Evolutionary conservation across 2,888 invertebrate species (phyloP).

Genomic region (Ennomos fuscantarius): DNA sequence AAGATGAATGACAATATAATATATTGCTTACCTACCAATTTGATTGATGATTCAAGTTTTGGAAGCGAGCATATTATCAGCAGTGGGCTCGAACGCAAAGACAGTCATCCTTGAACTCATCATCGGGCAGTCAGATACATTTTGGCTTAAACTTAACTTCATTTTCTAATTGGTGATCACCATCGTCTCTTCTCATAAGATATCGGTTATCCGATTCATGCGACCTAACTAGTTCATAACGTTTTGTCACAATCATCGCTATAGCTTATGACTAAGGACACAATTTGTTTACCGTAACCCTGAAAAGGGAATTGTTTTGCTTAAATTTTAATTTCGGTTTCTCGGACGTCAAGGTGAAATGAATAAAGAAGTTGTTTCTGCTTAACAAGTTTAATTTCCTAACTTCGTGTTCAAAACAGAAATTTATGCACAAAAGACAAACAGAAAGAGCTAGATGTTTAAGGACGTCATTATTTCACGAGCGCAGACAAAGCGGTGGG

Average conservation of each 20-base stretch:
- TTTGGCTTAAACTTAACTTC: no score
- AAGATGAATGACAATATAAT: no score
- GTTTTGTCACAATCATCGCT: slow-evolving; percentile 13
- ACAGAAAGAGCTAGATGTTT: slow-evolving; percentile 28
- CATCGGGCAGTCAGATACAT: no score
- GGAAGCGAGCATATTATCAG: no score
- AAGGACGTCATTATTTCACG: slow-evolving; percentile 24
- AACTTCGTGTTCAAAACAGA: slow-evolving; percentile 34
- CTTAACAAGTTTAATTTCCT: slow-evolving; percentile 56
- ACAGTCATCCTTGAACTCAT: no score
- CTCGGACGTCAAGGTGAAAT: slow-evolving; percentile 56
- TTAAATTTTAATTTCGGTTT: slow-evolving; percentile 66
- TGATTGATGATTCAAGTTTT: no score
- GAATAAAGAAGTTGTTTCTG: slow-evolving; percentile 62
- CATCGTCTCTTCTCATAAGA: no score
- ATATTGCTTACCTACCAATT: no score
- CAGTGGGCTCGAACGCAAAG: no score
- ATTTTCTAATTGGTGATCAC: no score
- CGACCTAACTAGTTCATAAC: neutral
- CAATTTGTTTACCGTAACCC: slow-evolving; percentile 54
- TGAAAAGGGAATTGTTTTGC: slow-evolving; percentile 61
- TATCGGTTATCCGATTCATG: no score
- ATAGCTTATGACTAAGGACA: slow-evolving; percentile 29
- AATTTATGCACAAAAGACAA: slow-evolving; percentile 35
- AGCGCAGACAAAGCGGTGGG: slow-evolving; percentile 27